A percentile compares a stretch with the other conserved stretches of the same genome.
Conservation (phyloP, 2,113 vertebrate genomes). For the Erythrocebus patas region DNA sequence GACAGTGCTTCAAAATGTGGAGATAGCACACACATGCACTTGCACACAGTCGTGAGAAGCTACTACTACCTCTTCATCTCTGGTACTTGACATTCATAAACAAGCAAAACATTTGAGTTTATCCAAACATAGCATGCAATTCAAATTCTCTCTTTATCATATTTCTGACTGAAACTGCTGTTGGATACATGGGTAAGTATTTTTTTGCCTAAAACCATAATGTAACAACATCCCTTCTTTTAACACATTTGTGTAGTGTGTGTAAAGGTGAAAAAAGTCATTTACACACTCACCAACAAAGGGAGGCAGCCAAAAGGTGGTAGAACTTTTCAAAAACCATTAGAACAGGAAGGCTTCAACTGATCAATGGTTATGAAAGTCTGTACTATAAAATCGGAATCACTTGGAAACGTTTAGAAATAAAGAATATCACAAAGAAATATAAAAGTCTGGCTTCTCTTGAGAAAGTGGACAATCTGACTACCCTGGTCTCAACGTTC, state of each 20-base stretch:
- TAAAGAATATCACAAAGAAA: neutral
- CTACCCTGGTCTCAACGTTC: neutral
- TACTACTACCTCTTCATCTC: neutral
- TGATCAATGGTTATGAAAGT: neutral
- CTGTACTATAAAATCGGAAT: neutral
- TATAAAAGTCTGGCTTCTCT: neutral
- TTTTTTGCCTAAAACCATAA: neutral
- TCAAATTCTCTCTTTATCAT: neutral
- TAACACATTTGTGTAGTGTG: neutral
- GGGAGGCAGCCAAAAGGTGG: neutral
- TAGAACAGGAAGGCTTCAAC: neutral
- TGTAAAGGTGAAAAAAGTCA: neutral
- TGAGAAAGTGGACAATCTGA: neutral
- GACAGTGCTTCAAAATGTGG: neutral
- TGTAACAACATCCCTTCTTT: neutral
- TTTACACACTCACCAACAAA: neutral
- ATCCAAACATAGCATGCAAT: neutral
- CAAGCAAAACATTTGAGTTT: neutral
- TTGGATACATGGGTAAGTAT: neutral
- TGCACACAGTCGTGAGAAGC: neutral
- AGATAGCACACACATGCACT: neutral
- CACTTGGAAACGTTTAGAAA: neutral
- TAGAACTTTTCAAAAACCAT: neutral
- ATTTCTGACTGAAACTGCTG: neutral
- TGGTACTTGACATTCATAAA: neutral